Base-by-base conservation (phyloP, 2,113 vertebrate species). In the Elgaria multicarinata region DNA sequence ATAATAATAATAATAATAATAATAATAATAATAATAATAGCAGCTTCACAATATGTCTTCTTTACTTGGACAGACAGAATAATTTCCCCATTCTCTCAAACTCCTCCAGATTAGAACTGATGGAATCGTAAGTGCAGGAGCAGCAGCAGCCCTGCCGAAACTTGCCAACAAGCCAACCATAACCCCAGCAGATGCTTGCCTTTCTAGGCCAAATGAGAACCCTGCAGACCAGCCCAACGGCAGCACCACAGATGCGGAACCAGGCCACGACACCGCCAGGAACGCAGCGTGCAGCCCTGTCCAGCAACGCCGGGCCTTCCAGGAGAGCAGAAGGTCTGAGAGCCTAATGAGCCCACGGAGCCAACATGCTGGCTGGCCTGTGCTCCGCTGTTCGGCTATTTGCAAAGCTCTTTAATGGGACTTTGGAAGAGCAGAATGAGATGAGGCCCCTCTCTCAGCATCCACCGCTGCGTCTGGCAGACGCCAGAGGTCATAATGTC, bases 171-270 rank as follows among this genome's bases (percentile, higher is more conserved):
- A 95, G 95, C 95, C 95, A 87, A 94, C 93, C 96, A 96, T 96
- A 96, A 95, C 95, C 93, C 92, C 94, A 94, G 94, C 97, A 97
- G 97, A 97, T 97, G 97, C 97, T 97, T 96, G 95, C 8, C 13
- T 97, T 96, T 94, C 93, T 85, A 91, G 94, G 95, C 96, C 97
- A 97, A 97, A 93, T 87, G 96, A 95, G 95, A 95, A 93, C 94
- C 91, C 88, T 0, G 13, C 96, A 93, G 93, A 94, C 92, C 94
- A 84, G 94, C 18, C 44, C 91, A 96, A 95, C 92, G 95, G 93
- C 95, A 91, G 90, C 92, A 93, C 91, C 93, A 58, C 95, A 97
- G 96, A 96, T 95, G 94, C 93, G 95, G 95, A 96, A 92, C 88
- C 85, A 87, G 94, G 97, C 96, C 95, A 91, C 96, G 24, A 95